Percentiles rank a stretch among this genome's conserved stretches.
Evolutionary conservation across 2,113 vertebrate genomes (phyloP).

Genomic region (Eupsittula cactorum): DNA sequence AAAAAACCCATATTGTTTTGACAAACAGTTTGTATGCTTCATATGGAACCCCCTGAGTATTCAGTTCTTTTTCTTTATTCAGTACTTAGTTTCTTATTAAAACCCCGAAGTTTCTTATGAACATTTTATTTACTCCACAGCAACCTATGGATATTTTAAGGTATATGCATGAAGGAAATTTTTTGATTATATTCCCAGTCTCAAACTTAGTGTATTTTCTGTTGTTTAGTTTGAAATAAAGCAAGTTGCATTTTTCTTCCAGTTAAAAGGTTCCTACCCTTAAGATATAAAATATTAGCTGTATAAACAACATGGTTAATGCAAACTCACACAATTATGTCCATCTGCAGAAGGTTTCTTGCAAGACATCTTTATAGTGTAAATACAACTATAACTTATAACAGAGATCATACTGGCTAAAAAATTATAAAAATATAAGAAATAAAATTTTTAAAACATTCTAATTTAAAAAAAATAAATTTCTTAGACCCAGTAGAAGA

Average conservation of each 20-base stretch:
- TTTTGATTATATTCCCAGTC: not conserved
- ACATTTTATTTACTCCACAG: not conserved
- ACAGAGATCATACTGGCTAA: not conserved
- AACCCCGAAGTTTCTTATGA: not conserved
- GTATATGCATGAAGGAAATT: not conserved
- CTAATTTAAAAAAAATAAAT: not conserved
- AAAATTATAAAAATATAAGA: not conserved
- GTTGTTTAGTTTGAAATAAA: not conserved
- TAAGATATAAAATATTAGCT: not conserved
- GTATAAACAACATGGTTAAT: not conserved
- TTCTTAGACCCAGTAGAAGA: not conserved
- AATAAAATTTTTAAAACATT: not conserved
- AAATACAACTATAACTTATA: not conserved
- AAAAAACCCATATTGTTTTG: not conserved
- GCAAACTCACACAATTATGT: not conserved
- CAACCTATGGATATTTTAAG: not conserved
- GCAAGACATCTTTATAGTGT: not conserved
- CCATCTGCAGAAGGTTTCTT: not conserved
- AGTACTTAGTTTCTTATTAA: not conserved
- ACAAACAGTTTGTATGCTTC: not conserved
- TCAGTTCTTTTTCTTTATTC: not conserved
- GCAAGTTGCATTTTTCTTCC: not conserved
- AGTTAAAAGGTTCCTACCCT: not conserved
- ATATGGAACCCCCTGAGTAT: not conserved
- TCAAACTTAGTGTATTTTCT: not conserved